Evolutionary conservation across 1,140 invertebrate genomes (phyloP).

Genomic region (Drosophila oshimai): DNA sequence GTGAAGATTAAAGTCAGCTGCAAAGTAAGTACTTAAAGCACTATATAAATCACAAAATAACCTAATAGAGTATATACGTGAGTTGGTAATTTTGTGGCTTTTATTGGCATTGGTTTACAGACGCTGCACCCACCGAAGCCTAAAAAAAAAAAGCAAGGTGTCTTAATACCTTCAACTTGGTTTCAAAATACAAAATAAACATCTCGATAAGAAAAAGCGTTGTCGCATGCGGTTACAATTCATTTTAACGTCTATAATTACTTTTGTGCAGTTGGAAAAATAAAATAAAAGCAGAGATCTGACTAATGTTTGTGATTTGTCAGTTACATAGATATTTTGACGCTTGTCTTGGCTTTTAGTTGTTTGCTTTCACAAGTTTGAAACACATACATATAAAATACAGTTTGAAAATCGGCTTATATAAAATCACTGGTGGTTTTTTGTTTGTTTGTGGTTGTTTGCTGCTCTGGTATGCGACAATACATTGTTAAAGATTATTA

Average conservation of each 20-base stretch:
- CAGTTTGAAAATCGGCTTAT: slow-evolving; percentile 68
- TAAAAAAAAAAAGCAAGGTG: slow-evolving; percentile 19
- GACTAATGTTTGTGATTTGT: slow-evolving; percentile 24
- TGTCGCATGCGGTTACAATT: slow-evolving; percentile 16
- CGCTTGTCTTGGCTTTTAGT: slow-evolving; percentile 35
- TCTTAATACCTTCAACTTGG: slow-evolving; percentile 26
- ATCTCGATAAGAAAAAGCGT: slow-evolving; percentile 14
- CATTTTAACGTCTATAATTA: slow-evolving; percentile 15
- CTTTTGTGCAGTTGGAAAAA: slow-evolving; percentile 30
- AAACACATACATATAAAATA: slow-evolving; percentile 50
- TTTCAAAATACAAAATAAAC: slow-evolving; percentile 16
- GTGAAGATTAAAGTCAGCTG: slow-evolving; percentile 45
- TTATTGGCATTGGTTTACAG: neutral
- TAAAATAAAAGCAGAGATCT: neutral
- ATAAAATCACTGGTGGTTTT: slow-evolving; percentile 77
- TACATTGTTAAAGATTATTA: slow-evolving; percentile 38
- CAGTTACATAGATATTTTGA: slow-evolving; percentile 31
- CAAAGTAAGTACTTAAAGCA: slow-evolving; percentile 74
- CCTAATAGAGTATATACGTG: slow-evolving; percentile 63
- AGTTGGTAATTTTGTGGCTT: slow-evolving; percentile 28
- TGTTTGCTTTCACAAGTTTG: slow-evolving; percentile 28
- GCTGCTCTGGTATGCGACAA: slow-evolving; percentile 25
- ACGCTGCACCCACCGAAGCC: neutral
- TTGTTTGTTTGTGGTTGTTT: slow-evolving; percentile 28
- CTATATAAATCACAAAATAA: slow-evolving; percentile 76